Percentiles rank a stretch among this genome's conserved stretches.
Conservation (phyloP, 2,797 vertebrate species). For the Sebastes goodei region DNA sequence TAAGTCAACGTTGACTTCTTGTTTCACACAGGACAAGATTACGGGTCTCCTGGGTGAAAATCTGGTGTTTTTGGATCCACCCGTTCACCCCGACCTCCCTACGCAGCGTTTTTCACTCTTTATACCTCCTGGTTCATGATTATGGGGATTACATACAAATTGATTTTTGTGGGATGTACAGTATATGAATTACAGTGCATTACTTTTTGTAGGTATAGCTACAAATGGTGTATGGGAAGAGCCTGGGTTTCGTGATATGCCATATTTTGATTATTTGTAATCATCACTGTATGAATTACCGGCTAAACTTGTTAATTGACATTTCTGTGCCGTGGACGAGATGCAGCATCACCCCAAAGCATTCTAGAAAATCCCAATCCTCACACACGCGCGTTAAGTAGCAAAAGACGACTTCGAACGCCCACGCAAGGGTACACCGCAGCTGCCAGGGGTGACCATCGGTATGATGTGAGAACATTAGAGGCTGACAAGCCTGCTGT, state of each 20-base stretch:
- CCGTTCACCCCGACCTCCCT: too few relatives aligned
- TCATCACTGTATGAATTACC: not conserved
- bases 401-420: not conserved
- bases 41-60: too few relatives aligned
- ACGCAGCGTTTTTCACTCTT: fast-evolving
- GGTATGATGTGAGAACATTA: slow-evolving; percentile 66
- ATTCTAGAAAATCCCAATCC: slow-evolving; percentile 27
- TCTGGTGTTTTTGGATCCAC: too few relatives aligned
- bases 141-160: too few relatives aligned
- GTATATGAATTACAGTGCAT: too few relatives aligned
- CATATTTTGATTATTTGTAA: not conserved
- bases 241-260: not conserved
- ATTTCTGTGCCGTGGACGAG: not conserved
- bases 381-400: slow-evolving; percentile 2
- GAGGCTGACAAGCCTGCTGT: slow-evolving; percentile 54
- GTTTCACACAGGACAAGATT: too few relatives aligned
- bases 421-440: slow-evolving; percentile 27
- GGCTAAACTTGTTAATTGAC: not conserved
- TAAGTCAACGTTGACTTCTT: too few relatives aligned
- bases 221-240: too few relatives aligned
- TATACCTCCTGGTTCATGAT: too few relatives aligned
- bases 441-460: slow-evolving; percentile 40
- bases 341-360: not conserved
- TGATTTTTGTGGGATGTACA: too few relatives aligned
- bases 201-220: too few relatives aligned